Conservation (phyloP, 2,888 invertebrate genomes). For the Lasiommata megera region DNA sequence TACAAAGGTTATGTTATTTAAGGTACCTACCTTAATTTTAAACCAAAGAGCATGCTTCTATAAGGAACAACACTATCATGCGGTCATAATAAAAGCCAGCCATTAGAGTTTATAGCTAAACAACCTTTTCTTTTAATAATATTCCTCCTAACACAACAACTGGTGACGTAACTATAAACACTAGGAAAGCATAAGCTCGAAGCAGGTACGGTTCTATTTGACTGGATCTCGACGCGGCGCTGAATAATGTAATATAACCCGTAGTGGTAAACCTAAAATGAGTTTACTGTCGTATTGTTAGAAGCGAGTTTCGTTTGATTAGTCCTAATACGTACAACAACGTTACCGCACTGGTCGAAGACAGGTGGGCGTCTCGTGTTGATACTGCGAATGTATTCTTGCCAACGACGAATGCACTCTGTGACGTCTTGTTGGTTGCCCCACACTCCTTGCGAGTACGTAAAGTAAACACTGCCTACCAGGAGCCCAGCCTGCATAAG, state of each 20-base stretch:
- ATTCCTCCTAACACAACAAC: constrained; percentile 35
- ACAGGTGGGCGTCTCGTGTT: constrained; percentile 66
- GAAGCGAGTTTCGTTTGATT: constrained; percentile 8
- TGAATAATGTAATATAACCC: background rate
- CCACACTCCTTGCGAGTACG: constrained; percentile 74
- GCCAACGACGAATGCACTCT: constrained; percentile 69
- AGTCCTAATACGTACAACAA: constrained; percentile 53
- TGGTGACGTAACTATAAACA: constrained; percentile 69
- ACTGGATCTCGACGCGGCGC: constrained; percentile 3
- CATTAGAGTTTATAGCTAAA: background rate
- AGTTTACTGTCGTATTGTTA: background rate
- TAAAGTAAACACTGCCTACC: constrained; percentile 68
- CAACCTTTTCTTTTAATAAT: background rate
- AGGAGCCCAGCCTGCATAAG: constrained; percentile 65
- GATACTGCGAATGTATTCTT: constrained; percentile 66
- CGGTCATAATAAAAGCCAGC: no score
- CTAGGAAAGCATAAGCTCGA: constrained; percentile 49
- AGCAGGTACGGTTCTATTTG: constrained; percentile 34
- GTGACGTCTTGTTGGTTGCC: constrained; percentile 67
- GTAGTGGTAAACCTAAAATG: background rate
- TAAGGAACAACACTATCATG: no score
- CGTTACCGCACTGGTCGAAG: constrained; percentile 66
- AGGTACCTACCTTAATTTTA: no score
- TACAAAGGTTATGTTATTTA: no score
- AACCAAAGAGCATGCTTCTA: no score